Conservation (phyloP, 2,888 invertebrate species). For the Plutella xylostella region DNA sequence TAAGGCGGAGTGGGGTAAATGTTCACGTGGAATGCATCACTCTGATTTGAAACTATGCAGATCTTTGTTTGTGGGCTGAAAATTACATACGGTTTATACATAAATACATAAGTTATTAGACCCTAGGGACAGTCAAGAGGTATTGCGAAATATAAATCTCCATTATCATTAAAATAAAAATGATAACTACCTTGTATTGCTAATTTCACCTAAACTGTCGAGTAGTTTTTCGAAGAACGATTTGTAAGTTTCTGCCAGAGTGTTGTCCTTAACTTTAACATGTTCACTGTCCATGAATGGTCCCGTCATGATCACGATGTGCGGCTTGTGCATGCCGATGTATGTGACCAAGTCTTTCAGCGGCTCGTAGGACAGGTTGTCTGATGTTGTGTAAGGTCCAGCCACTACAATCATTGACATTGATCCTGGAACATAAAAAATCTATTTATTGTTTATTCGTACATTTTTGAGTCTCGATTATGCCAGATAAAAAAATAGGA, state of each 20-base stretch:
- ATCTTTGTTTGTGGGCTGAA: constrained; percentile 75
- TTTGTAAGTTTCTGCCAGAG: constrained; percentile 76
- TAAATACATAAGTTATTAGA: neutral
- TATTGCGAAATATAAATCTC: no score
- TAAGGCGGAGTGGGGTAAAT: constrained; percentile 89
- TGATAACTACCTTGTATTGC: constrained; percentile 59
- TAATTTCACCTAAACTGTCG: constrained; percentile 72
- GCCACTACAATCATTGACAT: constrained; percentile 79
- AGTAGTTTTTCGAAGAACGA: constrained; percentile 80
- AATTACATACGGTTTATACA: constrained; percentile 14
- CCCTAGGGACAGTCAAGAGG: neutral
- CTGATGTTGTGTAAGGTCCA: constrained; percentile 86
- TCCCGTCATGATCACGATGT: constrained; percentile 85
- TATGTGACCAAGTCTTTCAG: constrained; percentile 80
- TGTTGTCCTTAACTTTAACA: constrained; percentile 69
- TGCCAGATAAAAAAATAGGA: neutral
- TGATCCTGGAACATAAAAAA: constrained; percentile 40
- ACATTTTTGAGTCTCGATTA: neutral
- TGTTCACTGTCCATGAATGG: constrained; percentile 85
- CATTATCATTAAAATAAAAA: constrained; percentile 2
- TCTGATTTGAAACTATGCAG: constrained; percentile 79
- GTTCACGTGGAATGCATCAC: constrained; percentile 82
- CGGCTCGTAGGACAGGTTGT: constrained; percentile 84
- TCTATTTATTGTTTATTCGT: neutral
- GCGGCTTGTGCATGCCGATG: constrained; percentile 76